Base-by-base conservation (phyloP, 2,113 vertebrate species). In the Eubucco bourcierii region DNA sequence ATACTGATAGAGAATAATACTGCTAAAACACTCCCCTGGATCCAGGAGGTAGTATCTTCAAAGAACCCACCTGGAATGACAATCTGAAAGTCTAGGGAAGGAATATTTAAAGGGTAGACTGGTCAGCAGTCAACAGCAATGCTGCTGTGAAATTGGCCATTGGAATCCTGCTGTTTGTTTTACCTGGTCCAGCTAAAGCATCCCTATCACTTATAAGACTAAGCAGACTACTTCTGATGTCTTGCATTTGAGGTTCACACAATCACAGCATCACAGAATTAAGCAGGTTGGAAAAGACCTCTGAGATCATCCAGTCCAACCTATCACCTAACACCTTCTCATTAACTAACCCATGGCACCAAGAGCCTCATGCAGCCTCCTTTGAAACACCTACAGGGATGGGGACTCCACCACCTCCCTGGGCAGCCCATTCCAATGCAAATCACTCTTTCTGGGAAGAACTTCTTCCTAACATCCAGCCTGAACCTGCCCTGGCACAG, bases 1-100 rank as follows among this genome's bases (percentile, higher is more conserved):
- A 90, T 55, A 60, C 31, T 71, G 68, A 93, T 83, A 67, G 60
- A 80, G 58, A 90, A 80, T 66, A 93, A 87, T 70, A 74, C 12
- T 82, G 77, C 56, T 77, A 87, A 96, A 95, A 84, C 52, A 95
- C 90, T 85, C 76, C 76, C 76, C 31, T 47, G 46, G 16, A 72
- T 14, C 31, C 60, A 74, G 16, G 67, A 74, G 1, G 4, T 7
- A 93, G 25, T 52, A 87, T 63, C 86, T 90, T 76, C 84, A 90
- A 90, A 95, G 64, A 90, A 85, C 6, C 47, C 87, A 64, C 8
- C 15, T 60, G 41, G 81, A 94, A 89, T 55, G 29, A 94, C 77
- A 89, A 94, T 85, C 47, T 87, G 61, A 89, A 94, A 82, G 23
- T 10, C 47, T 72, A 33, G 37, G 34, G 39, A 84, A 76, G 33